Evolutionary conservation across 2,888 invertebrate species (phyloP).

Genomic region (Athetis lepigone): DNA sequence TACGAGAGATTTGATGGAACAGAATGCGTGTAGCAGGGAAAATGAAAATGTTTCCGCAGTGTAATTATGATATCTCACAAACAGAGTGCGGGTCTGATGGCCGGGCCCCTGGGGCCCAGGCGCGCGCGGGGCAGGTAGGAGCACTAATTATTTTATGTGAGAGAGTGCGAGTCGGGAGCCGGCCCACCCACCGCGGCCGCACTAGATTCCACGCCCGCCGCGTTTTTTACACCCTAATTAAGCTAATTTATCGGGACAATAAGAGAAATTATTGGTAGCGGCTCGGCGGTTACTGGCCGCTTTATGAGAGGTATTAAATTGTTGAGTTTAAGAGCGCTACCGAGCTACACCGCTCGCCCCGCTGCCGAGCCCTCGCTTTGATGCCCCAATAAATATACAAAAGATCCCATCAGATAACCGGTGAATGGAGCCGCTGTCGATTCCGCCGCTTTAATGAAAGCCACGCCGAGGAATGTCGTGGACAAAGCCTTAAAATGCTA

Average conservation of each 20-base stretch:
- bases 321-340: conserved; percentile 85
- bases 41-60: background rate
- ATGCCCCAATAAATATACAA: conserved; percentile 86
- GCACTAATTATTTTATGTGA: conserved; percentile 44
- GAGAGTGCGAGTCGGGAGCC: conserved; percentile 54
- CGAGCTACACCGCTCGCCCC: conserved; percentile 78
- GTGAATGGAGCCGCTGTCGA: conserved; percentile 66
- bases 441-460: conserved; percentile 72
- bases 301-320: conserved; percentile 88
- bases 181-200: conserved; percentile 84
- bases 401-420: conserved; percentile 83
- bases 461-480: conserved; percentile 71
- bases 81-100: conserved; percentile 4
- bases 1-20: background rate
- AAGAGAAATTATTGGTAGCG: conserved; percentile 85
- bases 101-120: background rate
- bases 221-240: conserved; percentile 90
- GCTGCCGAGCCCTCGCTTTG: conserved; percentile 65
- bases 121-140: conserved; percentile 19
- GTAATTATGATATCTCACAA: background rate
- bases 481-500: conserved; percentile 78
- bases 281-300: conserved; percentile 76
- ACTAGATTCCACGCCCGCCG: conserved; percentile 85
- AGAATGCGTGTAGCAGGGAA: conserved; percentile 18
- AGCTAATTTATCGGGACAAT: conserved; percentile 90